Conservation (phyloP, 2,113 vertebrate species). For the Bettongia penicillata region DNA sequence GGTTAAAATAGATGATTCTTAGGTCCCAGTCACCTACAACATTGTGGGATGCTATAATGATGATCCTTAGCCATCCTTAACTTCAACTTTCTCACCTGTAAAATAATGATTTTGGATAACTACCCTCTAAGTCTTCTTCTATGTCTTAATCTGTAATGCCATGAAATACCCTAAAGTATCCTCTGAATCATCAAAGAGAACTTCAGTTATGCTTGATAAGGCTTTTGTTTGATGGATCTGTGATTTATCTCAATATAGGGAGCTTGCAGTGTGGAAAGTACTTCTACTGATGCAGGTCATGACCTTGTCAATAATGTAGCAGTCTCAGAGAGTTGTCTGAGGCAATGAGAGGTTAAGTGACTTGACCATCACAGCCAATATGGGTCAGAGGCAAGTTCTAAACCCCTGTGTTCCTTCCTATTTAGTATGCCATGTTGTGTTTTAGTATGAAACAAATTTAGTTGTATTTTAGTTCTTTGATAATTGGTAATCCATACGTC, state of each 20-base stretch:
- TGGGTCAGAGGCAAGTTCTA: not conserved
- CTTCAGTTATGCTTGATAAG: not conserved
- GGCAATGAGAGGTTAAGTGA: not conserved
- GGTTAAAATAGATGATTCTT: not conserved
- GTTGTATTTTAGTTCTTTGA: not conserved
- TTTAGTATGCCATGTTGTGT: not conserved
- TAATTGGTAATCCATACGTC: not conserved
- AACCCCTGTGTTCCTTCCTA: not conserved
- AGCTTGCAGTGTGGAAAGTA: not conserved
- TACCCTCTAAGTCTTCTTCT: not conserved
- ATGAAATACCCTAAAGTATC: not conserved
- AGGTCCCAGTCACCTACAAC: not conserved
- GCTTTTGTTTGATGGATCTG: not conserved
- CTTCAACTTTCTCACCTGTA: not conserved
- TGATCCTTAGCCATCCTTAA: not conserved
- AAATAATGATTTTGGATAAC: not conserved
- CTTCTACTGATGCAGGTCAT: not conserved
- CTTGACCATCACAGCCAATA: not conserved
- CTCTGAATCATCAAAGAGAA: not conserved
- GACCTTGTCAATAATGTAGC: not conserved
- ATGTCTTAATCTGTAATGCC: not conserved
- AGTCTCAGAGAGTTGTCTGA: not conserved
- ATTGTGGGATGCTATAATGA: not conserved
- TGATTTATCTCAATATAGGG: not conserved
- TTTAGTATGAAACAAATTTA: not conserved